These are phyloP conservation scores for Nothobranchius kuhntae DNA, from an alignment of 2,113 vertebrate genomes.

Conservation along the genomic window DNA sequence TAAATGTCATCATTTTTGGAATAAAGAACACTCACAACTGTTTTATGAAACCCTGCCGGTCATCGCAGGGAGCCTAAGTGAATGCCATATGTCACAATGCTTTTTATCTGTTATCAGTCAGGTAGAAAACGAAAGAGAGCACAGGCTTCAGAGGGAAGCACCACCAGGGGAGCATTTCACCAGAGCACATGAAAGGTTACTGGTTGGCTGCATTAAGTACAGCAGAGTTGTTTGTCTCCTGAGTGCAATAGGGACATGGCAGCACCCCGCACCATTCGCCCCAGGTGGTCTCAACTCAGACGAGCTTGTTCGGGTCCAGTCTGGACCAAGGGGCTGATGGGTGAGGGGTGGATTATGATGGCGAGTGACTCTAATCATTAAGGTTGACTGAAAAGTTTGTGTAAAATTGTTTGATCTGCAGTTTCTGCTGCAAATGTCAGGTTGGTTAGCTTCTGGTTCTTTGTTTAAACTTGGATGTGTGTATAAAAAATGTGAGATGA, in stretches of 20 bases:
- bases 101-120: conserved; percentile 71
- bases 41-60: conserved; percentile 25
- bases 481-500: too few species aligned
- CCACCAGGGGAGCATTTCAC: conserved; percentile 56
- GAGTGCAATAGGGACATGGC: conserved; percentile 60
- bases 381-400: conserved; percentile 30
- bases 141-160: conserved; percentile 51
- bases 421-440: conserved; percentile 15
- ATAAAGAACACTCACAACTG: conserved; percentile 3
- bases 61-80: conserved; percentile 39
- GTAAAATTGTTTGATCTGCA: conserved; percentile 17
- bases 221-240: conserved; percentile 71
- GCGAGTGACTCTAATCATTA: conserved; percentile 54
- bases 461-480: too few species aligned
- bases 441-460: too few species aligned
- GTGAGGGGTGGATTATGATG: conserved; percentile 13
- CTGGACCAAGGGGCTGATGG: background rate
- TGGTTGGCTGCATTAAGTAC: conserved; percentile 77
- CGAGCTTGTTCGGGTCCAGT: conserved; percentile 41
- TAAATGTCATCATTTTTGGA: conserved; percentile 12
- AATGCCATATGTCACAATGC: conserved; percentile 66
- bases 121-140: conserved; percentile 67
- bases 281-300: conserved; percentile 46
- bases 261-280: conserved; percentile 55
- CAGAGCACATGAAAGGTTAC: conserved; percentile 74